Evolutionary conservation across 2,113 vertebrate genomes (phyloP).

Genomic region (Raja brachyura): DNA sequence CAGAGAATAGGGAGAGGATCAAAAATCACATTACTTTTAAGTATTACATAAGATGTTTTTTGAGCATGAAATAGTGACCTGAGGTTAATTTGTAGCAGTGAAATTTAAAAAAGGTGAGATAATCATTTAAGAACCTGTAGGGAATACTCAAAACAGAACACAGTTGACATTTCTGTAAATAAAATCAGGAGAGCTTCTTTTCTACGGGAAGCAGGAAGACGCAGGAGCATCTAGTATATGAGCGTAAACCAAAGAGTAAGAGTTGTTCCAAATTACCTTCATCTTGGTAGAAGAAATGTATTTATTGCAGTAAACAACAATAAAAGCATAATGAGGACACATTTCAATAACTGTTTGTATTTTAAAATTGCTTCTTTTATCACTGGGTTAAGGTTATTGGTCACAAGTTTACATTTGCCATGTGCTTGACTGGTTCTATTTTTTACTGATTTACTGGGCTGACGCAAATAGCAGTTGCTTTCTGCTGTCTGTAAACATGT

Average conservation of each 20-base stretch:
- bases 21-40: conserved; percentile 13
- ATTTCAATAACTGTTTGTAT: conserved; percentile 34
- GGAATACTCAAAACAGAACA: conserved; percentile 40
- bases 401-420: conserved; percentile 30
- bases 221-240: conserved; percentile 56
- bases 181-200: conserved; percentile 47
- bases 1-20: not conserved
- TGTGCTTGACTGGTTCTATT: conserved; percentile 31
- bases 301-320: conserved; percentile 46
- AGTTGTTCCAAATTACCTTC: conserved; percentile 41
- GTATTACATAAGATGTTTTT: not conserved
- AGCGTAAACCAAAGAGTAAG: conserved; percentile 78
- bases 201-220: conserved; percentile 45
- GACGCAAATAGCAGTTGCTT: conserved; percentile 33
- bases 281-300: conserved; percentile 41
- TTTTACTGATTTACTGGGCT: conserved; percentile 37
- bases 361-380: conserved; percentile 16
- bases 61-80: conserved; percentile 18
- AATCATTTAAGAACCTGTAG: conserved; percentile 45
- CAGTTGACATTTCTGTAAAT: conserved; percentile 45
- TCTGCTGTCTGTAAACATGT: conserved; percentile 34
- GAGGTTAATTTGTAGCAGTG: conserved; percentile 41
- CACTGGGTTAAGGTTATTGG: conserved; percentile 28
- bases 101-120: conserved; percentile 48
- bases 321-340: conserved; percentile 43